phyloP scores from a whole-genome alignment of 35 echinoderm and acorn worm species.

The Stichopus chloronotus region DNA sequence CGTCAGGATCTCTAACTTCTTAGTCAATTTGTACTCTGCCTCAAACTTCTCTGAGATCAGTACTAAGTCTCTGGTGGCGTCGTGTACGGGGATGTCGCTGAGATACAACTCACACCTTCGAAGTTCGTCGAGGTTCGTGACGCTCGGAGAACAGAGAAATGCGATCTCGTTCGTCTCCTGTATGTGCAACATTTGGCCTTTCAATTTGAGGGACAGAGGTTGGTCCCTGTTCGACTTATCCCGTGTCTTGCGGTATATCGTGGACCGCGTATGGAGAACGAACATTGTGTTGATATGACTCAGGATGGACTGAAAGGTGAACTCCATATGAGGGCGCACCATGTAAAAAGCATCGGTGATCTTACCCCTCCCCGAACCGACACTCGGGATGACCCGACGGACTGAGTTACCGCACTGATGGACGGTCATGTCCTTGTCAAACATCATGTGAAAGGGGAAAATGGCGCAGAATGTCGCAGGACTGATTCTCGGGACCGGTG shows the following conservation, averaged over 20 bases:
- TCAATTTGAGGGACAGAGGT: constrained; percentile 78
- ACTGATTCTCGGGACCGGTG: constrained; percentile 72
- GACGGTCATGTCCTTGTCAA: constrained; percentile 76
- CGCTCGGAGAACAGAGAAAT: constrained; percentile 86
- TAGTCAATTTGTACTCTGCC: constrained; percentile 94
- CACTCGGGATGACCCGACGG: constrained; percentile 64
- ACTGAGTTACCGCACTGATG: constrained; percentile 87
- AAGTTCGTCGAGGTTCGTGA: constrained; percentile 90
- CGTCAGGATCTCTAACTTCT: constrained; percentile 90
- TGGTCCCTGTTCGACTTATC: constrained; percentile 46
- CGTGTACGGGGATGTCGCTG: constrained; percentile 93
- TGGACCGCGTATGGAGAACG: constrained; percentile 73
- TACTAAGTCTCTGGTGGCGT: constrained; percentile 91
- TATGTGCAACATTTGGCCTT: constrained; percentile 94
- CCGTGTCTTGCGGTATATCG: constrained; percentile 37
- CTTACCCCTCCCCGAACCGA: constrained; percentile 60
- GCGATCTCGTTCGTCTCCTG: constrained; percentile 76
- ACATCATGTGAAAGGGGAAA: constrained; percentile 96
- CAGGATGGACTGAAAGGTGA: constrained; percentile 88
- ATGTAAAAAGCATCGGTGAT: constrained; percentile 84
- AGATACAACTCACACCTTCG: constrained; percentile 79
- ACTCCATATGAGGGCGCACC: constrained; percentile 93
- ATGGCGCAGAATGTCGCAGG: constrained; percentile 84
- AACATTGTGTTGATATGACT: constrained; percentile 95
- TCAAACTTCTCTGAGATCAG: constrained; percentile 96